Conservation (phyloP, 2,888 invertebrate species). For the Eupelmus urozonus region DNA sequence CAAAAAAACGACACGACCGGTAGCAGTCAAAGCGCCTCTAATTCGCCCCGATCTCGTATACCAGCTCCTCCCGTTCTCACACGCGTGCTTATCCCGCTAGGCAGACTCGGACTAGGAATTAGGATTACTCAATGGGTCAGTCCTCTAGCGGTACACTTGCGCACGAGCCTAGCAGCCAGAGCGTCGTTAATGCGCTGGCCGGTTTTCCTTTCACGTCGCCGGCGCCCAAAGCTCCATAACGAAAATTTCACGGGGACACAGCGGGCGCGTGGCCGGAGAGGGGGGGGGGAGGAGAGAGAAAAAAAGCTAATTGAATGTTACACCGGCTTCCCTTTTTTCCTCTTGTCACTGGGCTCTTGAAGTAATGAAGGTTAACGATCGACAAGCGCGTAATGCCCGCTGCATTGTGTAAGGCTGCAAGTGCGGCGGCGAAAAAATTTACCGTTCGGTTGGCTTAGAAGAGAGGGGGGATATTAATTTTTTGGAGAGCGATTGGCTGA, state of each 20-base stretch:
- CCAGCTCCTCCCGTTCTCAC: background rate
- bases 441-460: conserved; percentile 10
- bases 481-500: no score
- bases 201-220: background rate
- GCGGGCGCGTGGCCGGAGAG: background rate
- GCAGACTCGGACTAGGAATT: background rate
- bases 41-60: background rate
- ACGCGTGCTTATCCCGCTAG: background rate
- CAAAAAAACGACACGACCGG: background rate
- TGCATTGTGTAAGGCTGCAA: background rate
- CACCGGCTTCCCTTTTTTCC: conserved; percentile 2
- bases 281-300: background rate
- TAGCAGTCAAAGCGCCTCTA: conserved; percentile 6
- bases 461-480: background rate
- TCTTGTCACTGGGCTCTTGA: no score
- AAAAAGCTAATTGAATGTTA: conserved; percentile 44
- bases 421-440: conserved; percentile 1
- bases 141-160: conserved; percentile 12
- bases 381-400: background rate
- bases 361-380: conserved; percentile 32
- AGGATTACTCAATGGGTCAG: conserved; percentile 40
- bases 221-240: conserved; percentile 1
- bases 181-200: background rate
- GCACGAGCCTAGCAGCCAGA: background rate
- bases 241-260: background rate